A percentile compares a stretch with the other conserved stretches of the same genome.
Evolutionary conservation across 2,888 invertebrate species (phyloP).

Genomic region (Tenthredo distinguenda): DNA sequence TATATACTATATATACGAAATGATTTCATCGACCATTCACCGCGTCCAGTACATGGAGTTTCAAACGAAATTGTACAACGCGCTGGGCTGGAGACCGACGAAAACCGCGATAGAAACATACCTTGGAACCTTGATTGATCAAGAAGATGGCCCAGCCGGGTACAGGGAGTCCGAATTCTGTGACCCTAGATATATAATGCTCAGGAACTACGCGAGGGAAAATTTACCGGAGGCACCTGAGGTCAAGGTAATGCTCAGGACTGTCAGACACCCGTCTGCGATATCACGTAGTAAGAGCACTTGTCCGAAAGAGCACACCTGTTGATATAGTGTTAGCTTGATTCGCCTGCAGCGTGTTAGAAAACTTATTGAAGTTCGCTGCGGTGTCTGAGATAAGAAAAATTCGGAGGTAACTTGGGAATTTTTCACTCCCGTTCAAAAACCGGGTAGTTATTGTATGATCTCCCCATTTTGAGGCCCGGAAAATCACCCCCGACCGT

Average conservation of each 20-base stretch:
- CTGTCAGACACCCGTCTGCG: not conserved
- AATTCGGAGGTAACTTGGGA: not conserved
- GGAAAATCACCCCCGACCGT: too few species aligned
- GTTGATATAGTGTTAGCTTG: slow-evolving; percentile 5
- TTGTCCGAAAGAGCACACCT: not conserved
- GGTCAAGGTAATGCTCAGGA: slow-evolving; percentile 61
- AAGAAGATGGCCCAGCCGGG: slow-evolving; percentile 63
- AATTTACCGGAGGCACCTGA: slow-evolving; percentile 64
- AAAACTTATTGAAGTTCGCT: not conserved
- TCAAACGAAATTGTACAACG: slow-evolving; percentile 63
- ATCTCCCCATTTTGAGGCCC: too few species aligned
- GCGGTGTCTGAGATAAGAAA: not conserved
- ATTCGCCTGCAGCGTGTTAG: not conserved
- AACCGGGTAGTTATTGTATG: not conserved
- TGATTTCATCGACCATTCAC: not conserved
- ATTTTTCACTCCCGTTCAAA: not conserved
- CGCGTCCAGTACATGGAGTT: slow-evolving; percentile 68
- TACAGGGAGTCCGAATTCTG: slow-evolving; percentile 62
- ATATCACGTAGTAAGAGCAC: not conserved
- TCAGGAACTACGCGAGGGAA: slow-evolving; percentile 65
- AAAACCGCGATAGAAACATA: slow-evolving; percentile 64
- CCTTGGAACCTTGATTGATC: slow-evolving; percentile 61
- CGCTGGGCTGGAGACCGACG: slow-evolving; percentile 65
- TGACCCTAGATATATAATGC: slow-evolving; percentile 67
- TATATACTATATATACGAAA: not conserved